Base-by-base conservation (phyloP, 53 echinoderm and acorn worm species). In the Crossaster papposus region DNA sequence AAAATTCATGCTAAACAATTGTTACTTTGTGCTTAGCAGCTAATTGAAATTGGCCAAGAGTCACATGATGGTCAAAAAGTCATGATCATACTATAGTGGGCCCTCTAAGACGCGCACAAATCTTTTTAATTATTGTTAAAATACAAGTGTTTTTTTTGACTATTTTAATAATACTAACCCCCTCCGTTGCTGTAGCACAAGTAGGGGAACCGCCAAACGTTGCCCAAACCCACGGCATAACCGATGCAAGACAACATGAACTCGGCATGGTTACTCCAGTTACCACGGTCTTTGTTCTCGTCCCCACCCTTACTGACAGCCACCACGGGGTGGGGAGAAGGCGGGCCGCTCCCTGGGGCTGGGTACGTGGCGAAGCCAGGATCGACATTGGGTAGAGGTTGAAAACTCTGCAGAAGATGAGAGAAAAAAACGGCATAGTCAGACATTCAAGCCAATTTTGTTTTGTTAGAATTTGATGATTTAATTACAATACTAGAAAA, bases 101-200 rank as follows among this genome's bases (percentile, higher is more conserved):
- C 68, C 68, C 68, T 68, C 68, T 68, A 3, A 23, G 68, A 26
- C 68, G 68, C 28, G 68, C 68, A 68, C 6, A 58, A 4, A 18
- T 15, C 58, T 17, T n/a, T n/a, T n/a, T n/a, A n/a, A n/a, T n/a
- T n/a, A n/a, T n/a, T n/a, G n/a, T n/a, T n/a, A n/a, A n/a, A n/a
- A n/a, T n/a, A n/a, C n/a, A n/a, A n/a, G n/a, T n/a, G n/a, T n/a
- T n/a, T n/a, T 18, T 4, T 58, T 2, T 15, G 17, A 58, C 12
- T n/a, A 18, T 11, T 20, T 10, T 4, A 8, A 23, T 26, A 68
- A 3, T 26, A 68, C 68, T 68, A 36, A 96, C 96, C 96, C 76
- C 96, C 96, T 65, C 96, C 96, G 75, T 96, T 96, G 89, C 92
- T 92, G 64, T 96, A 96, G 79, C 96, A 96, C 35, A 96, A 93